A percentile compares a stretch with the other conserved stretches of the same genome.
Conservation (phyloP, 2,113 vertebrate genomes). For the Synodontis membranacea region DNA sequence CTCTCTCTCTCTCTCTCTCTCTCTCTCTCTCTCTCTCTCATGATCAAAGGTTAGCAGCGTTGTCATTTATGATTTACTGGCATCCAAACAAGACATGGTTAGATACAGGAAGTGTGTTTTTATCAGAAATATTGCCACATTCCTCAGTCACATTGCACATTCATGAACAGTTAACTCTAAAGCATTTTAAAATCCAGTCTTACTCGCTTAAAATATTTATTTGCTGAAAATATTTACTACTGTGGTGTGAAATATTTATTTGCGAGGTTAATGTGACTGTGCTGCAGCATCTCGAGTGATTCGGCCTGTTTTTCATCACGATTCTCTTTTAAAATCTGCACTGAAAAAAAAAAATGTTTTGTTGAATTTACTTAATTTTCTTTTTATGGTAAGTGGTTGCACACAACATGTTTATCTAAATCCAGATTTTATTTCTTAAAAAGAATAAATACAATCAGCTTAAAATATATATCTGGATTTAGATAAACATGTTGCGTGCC, state of each 20-base stretch:
- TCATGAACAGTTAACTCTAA: neutral
- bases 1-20: neutral
- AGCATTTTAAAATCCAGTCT: neutral
- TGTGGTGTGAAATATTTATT: neutral
- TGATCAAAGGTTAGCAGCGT: conserved; percentile 42
- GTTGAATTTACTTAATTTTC: too few relatives aligned
- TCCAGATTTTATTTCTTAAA: too few relatives aligned
- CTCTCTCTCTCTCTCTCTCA: neutral
- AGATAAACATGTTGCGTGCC: too few relatives aligned
- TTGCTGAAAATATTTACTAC: too few relatives aligned
- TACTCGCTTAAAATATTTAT: neutral
- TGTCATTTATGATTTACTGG: conserved; percentile 39
- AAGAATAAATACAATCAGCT: too few relatives aligned
- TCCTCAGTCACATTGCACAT: neutral
- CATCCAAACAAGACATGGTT: neutral
- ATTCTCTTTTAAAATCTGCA: neutral
- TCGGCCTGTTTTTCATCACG: neutral
- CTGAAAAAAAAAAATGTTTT: too few relatives aligned
- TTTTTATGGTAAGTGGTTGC: too few relatives aligned
- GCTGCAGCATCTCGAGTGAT: neutral
- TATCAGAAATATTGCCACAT: conserved; percentile 1
- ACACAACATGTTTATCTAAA: too few relatives aligned
- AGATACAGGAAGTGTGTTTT: conserved; percentile 36
- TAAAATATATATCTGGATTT: too few relatives aligned
- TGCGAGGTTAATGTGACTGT: neutral